Percentiles rank a stretch among this genome's conserved stretches.
Conservation (phyloP, 2,888 invertebrate species). For the Heteropelma amictum region DNA sequence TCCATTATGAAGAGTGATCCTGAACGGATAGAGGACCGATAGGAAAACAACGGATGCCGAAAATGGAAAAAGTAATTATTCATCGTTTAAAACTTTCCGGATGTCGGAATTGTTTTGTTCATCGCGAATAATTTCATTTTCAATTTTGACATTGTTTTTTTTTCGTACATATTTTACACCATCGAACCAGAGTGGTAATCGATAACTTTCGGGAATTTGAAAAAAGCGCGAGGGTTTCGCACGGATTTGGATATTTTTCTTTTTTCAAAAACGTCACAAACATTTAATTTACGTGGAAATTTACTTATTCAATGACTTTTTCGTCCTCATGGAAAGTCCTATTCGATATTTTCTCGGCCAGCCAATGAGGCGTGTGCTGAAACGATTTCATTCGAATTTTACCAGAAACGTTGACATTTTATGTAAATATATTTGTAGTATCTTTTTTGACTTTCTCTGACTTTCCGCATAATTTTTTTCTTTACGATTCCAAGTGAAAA, state of each 20-base stretch:
- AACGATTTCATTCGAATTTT: constrained; percentile 43
- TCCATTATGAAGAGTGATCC: too few relatives aligned
- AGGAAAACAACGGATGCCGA: too few relatives aligned
- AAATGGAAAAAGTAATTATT: too few relatives aligned
- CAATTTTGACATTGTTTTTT: background rate
- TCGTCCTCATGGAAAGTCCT: constrained; percentile 57
- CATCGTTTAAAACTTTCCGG: too few relatives aligned
- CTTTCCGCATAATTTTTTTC: background rate
- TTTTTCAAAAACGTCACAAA: constrained; percentile 30
- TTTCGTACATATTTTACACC: background rate
- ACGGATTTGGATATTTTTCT: background rate
- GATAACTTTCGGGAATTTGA: too few relatives aligned
- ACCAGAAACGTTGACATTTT: background rate
- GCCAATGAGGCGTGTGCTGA: constrained; percentile 51
- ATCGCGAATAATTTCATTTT: background rate
- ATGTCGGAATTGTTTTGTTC: too few relatives aligned
- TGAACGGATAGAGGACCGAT: too few relatives aligned
- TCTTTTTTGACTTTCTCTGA: background rate
- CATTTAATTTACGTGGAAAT: too few relatives aligned
- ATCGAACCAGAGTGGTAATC: too few relatives aligned
- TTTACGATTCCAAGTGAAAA: background rate
- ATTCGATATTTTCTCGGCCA: constrained; percentile 62
- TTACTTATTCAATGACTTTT: constrained; percentile 60
- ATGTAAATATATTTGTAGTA: background rate
- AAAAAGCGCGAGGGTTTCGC: background rate